phyloP scores from a whole-genome alignment of 1,140 invertebrate genomes.

The Leptinotarsa lineolata region DNA sequence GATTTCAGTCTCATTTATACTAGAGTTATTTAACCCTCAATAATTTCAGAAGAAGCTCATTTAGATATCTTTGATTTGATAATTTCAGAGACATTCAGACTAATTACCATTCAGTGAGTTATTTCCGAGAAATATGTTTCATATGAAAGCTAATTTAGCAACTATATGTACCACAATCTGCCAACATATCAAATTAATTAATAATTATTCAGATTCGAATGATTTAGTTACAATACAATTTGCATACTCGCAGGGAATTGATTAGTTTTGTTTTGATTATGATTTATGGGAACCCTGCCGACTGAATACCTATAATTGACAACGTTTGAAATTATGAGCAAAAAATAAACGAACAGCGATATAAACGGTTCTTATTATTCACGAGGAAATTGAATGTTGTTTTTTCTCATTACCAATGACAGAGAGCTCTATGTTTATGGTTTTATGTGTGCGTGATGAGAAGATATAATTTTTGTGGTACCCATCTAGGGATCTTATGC shows the following conservation, averaged over 20 bases:
- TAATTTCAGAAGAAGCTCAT: too few relatives aligned
- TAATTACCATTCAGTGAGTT: not conserved
- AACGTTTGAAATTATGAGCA: slow-evolving; percentile 19
- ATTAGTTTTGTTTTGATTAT: slow-evolving; percentile 31
- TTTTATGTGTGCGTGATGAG: not conserved
- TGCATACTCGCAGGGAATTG: slow-evolving; percentile 3
- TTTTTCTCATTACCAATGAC: slow-evolving; percentile 3
- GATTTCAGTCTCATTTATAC: too few relatives aligned
- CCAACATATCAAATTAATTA: slow-evolving; percentile 23
- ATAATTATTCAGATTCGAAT: slow-evolving; percentile 14
- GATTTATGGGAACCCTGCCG: slow-evolving; percentile 33
- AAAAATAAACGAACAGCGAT: not conserved
- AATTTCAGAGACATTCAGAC: not conserved
- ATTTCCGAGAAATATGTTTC: slow-evolving; percentile 8
- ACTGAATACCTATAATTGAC: slow-evolving; percentile 37
- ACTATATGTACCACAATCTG: slow-evolving; percentile 21
- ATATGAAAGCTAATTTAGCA: slow-evolving; percentile 24
- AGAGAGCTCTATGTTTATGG: not conserved
- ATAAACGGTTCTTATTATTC: not conserved
- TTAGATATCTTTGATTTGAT: too few relatives aligned
- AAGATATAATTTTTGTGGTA: too few relatives aligned
- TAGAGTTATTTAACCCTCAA: too few relatives aligned
- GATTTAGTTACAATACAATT: slow-evolving; percentile 16
- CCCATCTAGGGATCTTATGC: too few relatives aligned
- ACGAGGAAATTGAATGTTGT: not conserved